These are phyloP conservation scores for Cichlasoma orientale DNA, from an alignment of 2,797 vertebrate species.

Conservation along the genomic window DNA sequence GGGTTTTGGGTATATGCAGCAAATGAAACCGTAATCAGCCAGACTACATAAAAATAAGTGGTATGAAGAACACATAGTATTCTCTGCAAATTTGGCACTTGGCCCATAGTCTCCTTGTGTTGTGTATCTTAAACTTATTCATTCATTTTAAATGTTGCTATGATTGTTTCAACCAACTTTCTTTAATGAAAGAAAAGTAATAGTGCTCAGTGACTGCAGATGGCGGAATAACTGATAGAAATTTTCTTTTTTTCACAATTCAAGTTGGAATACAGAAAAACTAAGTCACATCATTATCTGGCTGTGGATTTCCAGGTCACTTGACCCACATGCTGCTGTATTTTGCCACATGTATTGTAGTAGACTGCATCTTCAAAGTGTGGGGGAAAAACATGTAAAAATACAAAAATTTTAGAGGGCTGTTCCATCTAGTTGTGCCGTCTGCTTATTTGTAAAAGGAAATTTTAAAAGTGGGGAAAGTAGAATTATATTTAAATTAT, in stretches of 20 bases:
- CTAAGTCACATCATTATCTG: slow-evolving; percentile 9
- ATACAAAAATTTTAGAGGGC: slow-evolving; percentile 6
- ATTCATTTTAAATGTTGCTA: background rate
- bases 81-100: background rate
- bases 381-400: slow-evolving; percentile 10
- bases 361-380: slow-evolving; percentile 26
- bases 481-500: slow-evolving; percentile 11
- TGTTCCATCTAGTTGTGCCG: slow-evolving; percentile 16
- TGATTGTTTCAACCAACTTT: background rate
- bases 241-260: background rate
- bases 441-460: slow-evolving; percentile 21
- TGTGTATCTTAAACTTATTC: background rate
- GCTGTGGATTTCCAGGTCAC: slow-evolving; percentile 52
- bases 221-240: background rate
- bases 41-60: background rate
- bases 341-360: slow-evolving; percentile 39
- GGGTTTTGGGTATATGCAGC: background rate
- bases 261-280: background rate
- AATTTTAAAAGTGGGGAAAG: background rate
- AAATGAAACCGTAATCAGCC: slow-evolving; percentile 18
- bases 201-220: background rate
- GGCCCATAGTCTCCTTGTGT: background rate
- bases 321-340: slow-evolving; percentile 43
- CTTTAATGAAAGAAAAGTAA: background rate
- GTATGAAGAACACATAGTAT: background rate